A percentile compares a stretch with the other conserved stretches of the same genome.
phyloP scores from a whole-genome alignment of 2,113 vertebrate genomes.

The Pipra filicauda region DNA sequence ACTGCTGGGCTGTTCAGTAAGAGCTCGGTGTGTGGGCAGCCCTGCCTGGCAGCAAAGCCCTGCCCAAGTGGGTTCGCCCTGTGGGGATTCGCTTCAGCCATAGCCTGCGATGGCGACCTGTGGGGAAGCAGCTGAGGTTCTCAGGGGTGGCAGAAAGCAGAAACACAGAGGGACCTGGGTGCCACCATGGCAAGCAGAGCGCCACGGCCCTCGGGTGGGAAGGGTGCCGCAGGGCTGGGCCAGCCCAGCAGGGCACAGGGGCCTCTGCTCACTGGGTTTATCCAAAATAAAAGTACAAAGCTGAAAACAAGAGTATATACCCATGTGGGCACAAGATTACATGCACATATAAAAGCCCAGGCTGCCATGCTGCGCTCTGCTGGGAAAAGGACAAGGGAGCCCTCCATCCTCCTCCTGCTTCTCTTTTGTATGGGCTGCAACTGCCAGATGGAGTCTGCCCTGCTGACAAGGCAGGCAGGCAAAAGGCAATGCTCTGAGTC shows the following conservation, averaged over 20 bases:
- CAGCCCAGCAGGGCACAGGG: neutral
- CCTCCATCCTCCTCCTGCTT: neutral
- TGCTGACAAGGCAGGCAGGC: neutral
- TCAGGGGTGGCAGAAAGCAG: neutral
- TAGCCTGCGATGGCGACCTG: neutral
- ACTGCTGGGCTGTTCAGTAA: neutral
- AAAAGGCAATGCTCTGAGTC: neutral
- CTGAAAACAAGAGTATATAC: neutral
- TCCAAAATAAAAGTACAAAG: neutral
- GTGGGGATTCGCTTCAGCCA: neutral
- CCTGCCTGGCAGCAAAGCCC: neutral
- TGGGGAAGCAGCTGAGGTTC: rapidly evolving
- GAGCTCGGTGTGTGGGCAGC: neutral
- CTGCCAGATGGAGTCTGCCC: slow-evolving; percentile 8
- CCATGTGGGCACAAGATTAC: neutral
- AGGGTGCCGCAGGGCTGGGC: neutral
- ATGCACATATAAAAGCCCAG: neutral
- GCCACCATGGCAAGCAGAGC: neutral
- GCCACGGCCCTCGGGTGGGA: rapidly evolving
- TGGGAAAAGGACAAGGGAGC: neutral
- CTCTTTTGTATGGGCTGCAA: neutral
- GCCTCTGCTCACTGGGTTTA: neutral
- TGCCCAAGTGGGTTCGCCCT: neutral
- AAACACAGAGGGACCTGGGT: rapidly evolving
- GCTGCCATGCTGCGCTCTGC: neutral